phyloP scores from a whole-genome alignment of 1,140 invertebrate species.

The Drosophila auraria region DNA sequence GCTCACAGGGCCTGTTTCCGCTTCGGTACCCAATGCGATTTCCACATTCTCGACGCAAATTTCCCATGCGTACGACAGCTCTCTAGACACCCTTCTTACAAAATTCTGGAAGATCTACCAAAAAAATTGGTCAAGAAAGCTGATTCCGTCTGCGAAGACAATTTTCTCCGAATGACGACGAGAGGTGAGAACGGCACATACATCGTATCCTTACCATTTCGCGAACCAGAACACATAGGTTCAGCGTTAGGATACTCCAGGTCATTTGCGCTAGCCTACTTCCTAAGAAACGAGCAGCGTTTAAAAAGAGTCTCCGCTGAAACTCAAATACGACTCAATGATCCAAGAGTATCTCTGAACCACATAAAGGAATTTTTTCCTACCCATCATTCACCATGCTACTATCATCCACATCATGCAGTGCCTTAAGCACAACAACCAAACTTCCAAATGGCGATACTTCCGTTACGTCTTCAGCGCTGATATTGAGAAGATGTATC shows the following conservation, averaged over 20 bases:
- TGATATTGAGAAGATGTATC: background rate
- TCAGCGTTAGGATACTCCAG: background rate
- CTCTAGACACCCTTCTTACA: background rate
- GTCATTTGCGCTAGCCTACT: background rate
- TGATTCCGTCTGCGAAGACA: background rate
- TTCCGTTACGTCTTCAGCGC: background rate
- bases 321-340: background rate
- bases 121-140: background rate
- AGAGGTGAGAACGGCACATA: background rate
- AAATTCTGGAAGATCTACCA: constrained; percentile 14
- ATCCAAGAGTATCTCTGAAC: background rate
- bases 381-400: background rate
- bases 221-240: background rate
- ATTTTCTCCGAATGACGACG: constrained; percentile 2
- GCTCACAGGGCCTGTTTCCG: background rate
- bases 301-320: background rate
- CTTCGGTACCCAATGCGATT: background rate
- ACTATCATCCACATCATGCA: background rate
- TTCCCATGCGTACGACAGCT: background rate
- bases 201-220: constrained; percentile 2
- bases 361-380: background rate
- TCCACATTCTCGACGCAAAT: background rate
- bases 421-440: too few relatives aligned
- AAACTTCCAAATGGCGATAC: background rate
- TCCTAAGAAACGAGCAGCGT: background rate